Conservation (phyloP, 2,797 vertebrate species). For the Babyrousa celebensis region DNA sequence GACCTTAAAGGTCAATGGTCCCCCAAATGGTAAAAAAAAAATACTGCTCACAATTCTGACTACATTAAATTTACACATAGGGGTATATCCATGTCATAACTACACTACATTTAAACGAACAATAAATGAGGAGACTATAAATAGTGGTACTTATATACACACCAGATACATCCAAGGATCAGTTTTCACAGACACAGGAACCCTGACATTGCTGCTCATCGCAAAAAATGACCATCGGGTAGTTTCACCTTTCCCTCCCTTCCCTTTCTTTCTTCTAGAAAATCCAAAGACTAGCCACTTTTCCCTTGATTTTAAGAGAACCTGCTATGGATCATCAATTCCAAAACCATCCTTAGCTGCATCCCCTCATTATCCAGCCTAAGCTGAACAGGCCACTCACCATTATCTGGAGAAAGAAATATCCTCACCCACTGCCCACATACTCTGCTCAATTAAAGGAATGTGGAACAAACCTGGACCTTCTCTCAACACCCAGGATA, state of each 20-base stretch:
- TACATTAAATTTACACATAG: not conserved
- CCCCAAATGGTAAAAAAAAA: slow-evolving; percentile 21
- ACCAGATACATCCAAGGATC: not conserved
- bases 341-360: too few relatives aligned
- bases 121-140: not conserved
- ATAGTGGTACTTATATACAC: not conserved
- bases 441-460: not conserved
- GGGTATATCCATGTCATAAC: not conserved
- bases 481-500: not conserved
- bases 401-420: not conserved
- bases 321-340: not conserved
- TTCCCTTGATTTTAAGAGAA: not conserved
- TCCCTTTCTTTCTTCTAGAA: not conserved
- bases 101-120: not conserved
- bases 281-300: not conserved
- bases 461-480: not conserved
- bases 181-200: not conserved
- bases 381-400: not conserved
- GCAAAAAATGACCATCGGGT: not conserved
- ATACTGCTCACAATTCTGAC: not conserved
- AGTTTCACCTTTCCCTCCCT: not conserved
- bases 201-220: not conserved
- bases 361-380: not conserved
- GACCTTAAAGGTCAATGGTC: not conserved
- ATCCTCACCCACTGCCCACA: not conserved